Evolutionary conservation across 2,888 invertebrate species (phyloP).

Genomic region (Amphipyra tragopoginis): DNA sequence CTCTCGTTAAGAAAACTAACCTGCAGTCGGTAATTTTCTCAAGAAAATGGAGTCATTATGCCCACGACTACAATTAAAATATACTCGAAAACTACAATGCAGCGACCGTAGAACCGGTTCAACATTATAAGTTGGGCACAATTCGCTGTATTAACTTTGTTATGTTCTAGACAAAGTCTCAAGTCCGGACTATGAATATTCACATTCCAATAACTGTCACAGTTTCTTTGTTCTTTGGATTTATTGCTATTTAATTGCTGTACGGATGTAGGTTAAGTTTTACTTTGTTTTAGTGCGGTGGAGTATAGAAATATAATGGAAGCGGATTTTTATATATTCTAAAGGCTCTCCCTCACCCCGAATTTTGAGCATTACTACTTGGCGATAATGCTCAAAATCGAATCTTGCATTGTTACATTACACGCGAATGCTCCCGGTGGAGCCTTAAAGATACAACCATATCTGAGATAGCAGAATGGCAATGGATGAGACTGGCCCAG

Average conservation of each 20-base stretch:
- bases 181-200: slow-evolving; percentile 58
- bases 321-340: too few relatives aligned
- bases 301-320: slow-evolving; percentile 1
- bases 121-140: slow-evolving; percentile 35
- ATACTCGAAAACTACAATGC: slow-evolving; percentile 44
- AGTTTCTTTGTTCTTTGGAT: slow-evolving; percentile 38
- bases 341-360: too few relatives aligned
- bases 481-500: too few relatives aligned
- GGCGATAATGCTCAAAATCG: too few relatives aligned
- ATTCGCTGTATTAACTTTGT: slow-evolving; percentile 61
- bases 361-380: too few relatives aligned
- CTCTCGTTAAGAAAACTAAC: slow-evolving; percentile 39
- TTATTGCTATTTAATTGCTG: slow-evolving; percentile 40
- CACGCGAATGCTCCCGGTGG: too few relatives aligned
- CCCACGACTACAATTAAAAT: slow-evolving; percentile 39
- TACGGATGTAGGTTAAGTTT: slow-evolving; percentile 23
- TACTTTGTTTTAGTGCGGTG: slow-evolving; percentile 19
- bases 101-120: slow-evolving; percentile 10
- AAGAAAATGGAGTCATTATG: slow-evolving; percentile 44
- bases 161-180: slow-evolving; percentile 56
- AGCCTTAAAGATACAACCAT: too few relatives aligned
- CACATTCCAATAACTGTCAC: slow-evolving; percentile 51
- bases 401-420: too few relatives aligned
- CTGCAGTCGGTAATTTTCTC: slow-evolving; percentile 14
- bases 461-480: too few relatives aligned